Conservation (phyloP, 2,113 vertebrate genomes). For the Podocnemis expansa region DNA sequence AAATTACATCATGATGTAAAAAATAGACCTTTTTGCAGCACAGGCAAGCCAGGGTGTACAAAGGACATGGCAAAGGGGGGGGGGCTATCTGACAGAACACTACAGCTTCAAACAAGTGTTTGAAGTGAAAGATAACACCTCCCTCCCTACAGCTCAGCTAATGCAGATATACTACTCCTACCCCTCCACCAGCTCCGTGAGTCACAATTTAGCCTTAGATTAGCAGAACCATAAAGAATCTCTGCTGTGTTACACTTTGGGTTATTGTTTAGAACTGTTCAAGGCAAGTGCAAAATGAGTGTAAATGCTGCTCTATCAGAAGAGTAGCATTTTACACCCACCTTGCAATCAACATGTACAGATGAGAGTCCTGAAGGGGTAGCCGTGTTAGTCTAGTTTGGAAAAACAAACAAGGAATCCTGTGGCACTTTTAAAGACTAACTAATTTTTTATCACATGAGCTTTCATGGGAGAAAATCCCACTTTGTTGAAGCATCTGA, state of each 20-base stretch:
- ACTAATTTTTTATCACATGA: no score
- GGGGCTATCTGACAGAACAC: neutral
- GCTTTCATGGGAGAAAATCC: no score
- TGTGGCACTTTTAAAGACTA: no score
- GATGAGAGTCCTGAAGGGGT: no score
- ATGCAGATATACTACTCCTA: neutral
- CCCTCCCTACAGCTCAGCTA: neutral
- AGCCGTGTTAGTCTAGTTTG: no score
- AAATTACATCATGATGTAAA: no score
- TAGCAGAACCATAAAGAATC: neutral
- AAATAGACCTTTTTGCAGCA: neutral
- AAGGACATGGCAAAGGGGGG: neutral
- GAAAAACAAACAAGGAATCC: no score
- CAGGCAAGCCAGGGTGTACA: neutral
- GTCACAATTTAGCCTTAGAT: neutral
- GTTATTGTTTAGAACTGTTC: neutral
- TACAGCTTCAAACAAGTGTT: neutral
- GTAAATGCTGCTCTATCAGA: neutral
- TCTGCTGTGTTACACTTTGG: neutral
- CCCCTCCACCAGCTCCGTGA: neutral
- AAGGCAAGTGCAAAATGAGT: neutral
- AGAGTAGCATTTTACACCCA: neutral
- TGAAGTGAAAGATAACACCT: no score
- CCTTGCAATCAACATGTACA: neutral
- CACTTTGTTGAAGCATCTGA: no score